A percentile compares a stretch with the other conserved stretches of the same genome.
phyloP scores from a whole-genome alignment of 2,888 invertebrate species.

The Myopa testacea region DNA sequence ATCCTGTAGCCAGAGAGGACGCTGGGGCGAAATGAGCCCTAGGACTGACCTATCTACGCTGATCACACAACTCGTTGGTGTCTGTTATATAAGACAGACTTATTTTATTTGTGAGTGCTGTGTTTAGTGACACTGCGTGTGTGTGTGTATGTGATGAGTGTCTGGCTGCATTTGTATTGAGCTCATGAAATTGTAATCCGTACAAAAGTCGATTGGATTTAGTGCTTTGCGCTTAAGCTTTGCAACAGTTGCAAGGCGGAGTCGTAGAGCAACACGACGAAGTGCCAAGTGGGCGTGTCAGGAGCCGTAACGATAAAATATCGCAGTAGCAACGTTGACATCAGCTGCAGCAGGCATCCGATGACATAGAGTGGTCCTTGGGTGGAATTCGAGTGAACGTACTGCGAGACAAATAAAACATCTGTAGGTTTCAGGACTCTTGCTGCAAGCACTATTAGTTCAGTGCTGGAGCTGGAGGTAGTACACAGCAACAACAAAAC shows the following conservation, averaged over 20 bases:
- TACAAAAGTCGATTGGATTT: conserved; percentile 30
- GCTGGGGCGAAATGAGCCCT: no score
- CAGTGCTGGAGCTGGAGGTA: not conserved
- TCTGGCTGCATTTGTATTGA: conserved; percentile 9
- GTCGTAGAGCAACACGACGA: no score
- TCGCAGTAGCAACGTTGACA: not conserved
- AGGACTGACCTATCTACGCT: not conserved
- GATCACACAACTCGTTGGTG: not conserved
- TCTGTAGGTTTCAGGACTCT: not conserved
- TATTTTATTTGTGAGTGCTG: not conserved
- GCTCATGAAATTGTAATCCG: conserved; percentile 35
- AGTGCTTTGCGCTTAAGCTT: not conserved
- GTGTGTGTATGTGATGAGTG: conserved; percentile 16
- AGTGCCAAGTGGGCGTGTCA: no score
- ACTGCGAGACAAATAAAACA: conserved; percentile 6
- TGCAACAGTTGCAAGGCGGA: no score
- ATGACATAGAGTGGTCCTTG: conserved; percentile 7
- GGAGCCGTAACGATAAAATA: not conserved
- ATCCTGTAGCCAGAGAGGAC: no score
- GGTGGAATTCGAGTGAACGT: not conserved
- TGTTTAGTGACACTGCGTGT: not conserved
- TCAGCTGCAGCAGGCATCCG: not conserved
- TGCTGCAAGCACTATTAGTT: no score
- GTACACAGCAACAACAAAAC: no score
- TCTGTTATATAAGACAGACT: not conserved